Base-by-base conservation (phyloP, 2,113 vertebrate genomes). In the Nannobrachium achirus region DNA sequence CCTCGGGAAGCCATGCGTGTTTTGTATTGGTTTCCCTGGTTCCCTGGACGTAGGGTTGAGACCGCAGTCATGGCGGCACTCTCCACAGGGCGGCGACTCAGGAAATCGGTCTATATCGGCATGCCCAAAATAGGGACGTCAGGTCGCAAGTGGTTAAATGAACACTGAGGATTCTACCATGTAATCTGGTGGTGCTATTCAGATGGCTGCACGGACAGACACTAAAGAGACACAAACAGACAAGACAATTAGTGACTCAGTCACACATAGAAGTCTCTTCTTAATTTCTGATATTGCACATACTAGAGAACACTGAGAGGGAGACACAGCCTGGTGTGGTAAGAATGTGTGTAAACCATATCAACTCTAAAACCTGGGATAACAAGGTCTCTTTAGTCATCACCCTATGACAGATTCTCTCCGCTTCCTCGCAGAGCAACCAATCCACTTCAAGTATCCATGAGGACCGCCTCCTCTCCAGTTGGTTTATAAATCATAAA, bases 251-350 rank as follows among this genome's bases (percentile, higher is more conserved):
- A 52, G 8, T 45, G 40, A 59, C 15, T 61, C 19, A 61, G 57
- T 77, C 72, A 75, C 83, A 84, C 49, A 64, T n/a, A 33, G 39
- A 70, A 72, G 68, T 78, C 66, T 71, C 50, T 70, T 72, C 62
- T 63, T 76, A 1, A 33, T 62, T 64, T 87, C 57, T 76, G 41
- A 85, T 90, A 90, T 91, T 92, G 89, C 88, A 91, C 90, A 88
- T 87, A 71, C 78, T 87, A 76, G 51, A 82, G 64, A 84, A 81
- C 69, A 86, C 77, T 72, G 75, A 81, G 64, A 71, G 81, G 66
- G 64, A 80, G 15, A 73, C 64, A 75, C 59, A 25, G 75, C 50
- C 77, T 78, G 86, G 69, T 71, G 79, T 78, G 78, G 73, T 77
- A 75, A 63, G 67, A 81, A 76, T 62, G 77, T 33, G 6, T 87